Evolutionary conservation across 2,797 vertebrate genomes (phyloP).

Genomic region (Enteromius trimaculatus): DNA sequence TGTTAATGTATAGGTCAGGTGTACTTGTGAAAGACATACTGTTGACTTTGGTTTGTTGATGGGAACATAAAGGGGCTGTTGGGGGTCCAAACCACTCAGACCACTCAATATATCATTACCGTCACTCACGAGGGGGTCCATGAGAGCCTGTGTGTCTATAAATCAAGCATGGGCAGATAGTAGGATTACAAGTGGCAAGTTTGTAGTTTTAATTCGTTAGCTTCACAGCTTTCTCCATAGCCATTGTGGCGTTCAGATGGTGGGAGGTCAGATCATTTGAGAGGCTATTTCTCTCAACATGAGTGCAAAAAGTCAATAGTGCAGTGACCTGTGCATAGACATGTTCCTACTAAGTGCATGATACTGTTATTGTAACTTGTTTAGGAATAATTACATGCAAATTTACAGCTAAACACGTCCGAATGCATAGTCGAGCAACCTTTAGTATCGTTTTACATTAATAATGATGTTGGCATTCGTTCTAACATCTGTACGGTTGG

Average conservation of each 20-base stretch:
- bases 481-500: slow-evolving; percentile 12
- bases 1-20: slow-evolving; percentile 34
- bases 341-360: not conserved
- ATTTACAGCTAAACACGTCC: not conserved
- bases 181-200: slow-evolving; percentile 44
- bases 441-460: slow-evolving; percentile 25
- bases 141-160: not conserved
- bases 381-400: slow-evolving; percentile 13
- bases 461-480: slow-evolving; percentile 5
- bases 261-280: slow-evolving; percentile 7
- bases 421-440: not conserved
- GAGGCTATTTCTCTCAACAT: slow-evolving; percentile 16
- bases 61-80: slow-evolving; percentile 29
- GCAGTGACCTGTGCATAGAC: slow-evolving; percentile 2
- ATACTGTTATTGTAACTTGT: not conserved
- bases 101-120: slow-evolving; percentile 38
- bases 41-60: slow-evolving; percentile 31
- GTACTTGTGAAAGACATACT: slow-evolving; percentile 21
- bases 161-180: slow-evolving; percentile 16
- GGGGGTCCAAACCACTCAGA: slow-evolving; percentile 32
- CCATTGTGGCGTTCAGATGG: not conserved
- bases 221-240: slow-evolving; percentile 9
- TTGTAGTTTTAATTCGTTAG: slow-evolving; percentile 37
- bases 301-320: slow-evolving; percentile 25
- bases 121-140: slow-evolving; percentile 1